Evolutionary conservation across 2,888 invertebrate genomes (phyloP).

Genomic region (Tridacna crocea): DNA sequence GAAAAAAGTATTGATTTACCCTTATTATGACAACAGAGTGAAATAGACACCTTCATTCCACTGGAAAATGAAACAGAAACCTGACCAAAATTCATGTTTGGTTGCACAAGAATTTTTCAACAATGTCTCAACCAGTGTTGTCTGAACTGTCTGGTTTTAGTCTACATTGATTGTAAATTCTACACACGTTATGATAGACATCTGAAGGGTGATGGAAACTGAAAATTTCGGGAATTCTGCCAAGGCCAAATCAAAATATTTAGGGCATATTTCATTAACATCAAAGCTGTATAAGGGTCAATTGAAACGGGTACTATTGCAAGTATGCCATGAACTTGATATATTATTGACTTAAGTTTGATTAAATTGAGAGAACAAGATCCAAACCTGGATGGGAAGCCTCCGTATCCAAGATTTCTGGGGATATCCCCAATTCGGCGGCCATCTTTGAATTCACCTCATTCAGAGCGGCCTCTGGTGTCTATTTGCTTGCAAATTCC

Average conservation of each 20-base stretch:
- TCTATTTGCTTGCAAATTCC: conserved; percentile 59
- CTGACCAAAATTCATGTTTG: no score
- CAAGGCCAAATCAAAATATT: conserved; percentile 18
- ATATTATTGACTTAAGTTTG: background rate
- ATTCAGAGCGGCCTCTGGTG: conserved; percentile 77
- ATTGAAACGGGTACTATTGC: background rate
- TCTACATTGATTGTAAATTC: background rate
- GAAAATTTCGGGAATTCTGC: conserved; percentile 19
- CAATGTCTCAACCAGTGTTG: no score
- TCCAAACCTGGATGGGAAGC: conserved; percentile 55
- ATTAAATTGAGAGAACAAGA: background rate
- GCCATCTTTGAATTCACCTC: conserved; percentile 80
- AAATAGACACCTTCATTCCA: no score
- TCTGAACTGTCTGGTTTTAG: no score
- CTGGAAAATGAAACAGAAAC: no score
- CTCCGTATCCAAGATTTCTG: conserved; percentile 75
- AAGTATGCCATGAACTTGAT: background rate
- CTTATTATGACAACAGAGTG: no score
- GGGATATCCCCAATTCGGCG: conserved; percentile 77
- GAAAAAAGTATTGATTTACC: no score
- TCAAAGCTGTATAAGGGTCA: background rate
- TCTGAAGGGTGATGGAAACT: conserved; percentile 2
- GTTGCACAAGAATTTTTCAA: no score
- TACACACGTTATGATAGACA: background rate
- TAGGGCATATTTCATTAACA: background rate